Evolutionary conservation across 2,113 vertebrate species (phyloP).

Genomic region (Oophaga pumilio): DNA sequence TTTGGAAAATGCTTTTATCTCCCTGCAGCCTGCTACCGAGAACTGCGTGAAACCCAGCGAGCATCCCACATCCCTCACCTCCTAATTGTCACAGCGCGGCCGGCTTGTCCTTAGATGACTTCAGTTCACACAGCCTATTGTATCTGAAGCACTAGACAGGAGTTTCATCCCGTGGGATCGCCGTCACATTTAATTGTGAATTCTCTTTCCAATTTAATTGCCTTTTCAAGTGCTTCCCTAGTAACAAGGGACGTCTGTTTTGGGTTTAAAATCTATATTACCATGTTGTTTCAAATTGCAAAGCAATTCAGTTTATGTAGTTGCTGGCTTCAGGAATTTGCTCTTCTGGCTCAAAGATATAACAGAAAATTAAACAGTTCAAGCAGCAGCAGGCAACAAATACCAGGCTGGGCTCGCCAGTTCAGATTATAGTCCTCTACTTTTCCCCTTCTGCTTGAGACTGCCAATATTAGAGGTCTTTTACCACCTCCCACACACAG

Average conservation of each 20-base stretch:
- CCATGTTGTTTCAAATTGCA: not conserved
- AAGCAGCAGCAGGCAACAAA: too few relatives aligned
- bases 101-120: constrained; percentile 5
- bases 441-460: too few relatives aligned
- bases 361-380: too few relatives aligned
- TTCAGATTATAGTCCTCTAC: too few relatives aligned
- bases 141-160: not conserved
- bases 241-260: not conserved
- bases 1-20: not conserved
- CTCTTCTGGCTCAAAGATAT: too few relatives aligned
- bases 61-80: not conserved
- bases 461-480: too few relatives aligned
- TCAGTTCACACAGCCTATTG: not conserved
- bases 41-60: not conserved
- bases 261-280: not conserved
- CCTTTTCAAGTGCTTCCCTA: not conserved
- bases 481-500: too few relatives aligned
- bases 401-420: too few relatives aligned
- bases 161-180: not conserved
- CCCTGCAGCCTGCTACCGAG: not conserved
- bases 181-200: not conserved
- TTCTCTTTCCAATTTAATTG: not conserved
- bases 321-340: too few relatives aligned
- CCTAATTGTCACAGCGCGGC: not conserved
- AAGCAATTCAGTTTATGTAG: not conserved